Percentiles rank a stretch among this genome's conserved stretches.
phyloP scores from a whole-genome alignment of 2,113 vertebrate species.

The Poecile atricapillus region DNA sequence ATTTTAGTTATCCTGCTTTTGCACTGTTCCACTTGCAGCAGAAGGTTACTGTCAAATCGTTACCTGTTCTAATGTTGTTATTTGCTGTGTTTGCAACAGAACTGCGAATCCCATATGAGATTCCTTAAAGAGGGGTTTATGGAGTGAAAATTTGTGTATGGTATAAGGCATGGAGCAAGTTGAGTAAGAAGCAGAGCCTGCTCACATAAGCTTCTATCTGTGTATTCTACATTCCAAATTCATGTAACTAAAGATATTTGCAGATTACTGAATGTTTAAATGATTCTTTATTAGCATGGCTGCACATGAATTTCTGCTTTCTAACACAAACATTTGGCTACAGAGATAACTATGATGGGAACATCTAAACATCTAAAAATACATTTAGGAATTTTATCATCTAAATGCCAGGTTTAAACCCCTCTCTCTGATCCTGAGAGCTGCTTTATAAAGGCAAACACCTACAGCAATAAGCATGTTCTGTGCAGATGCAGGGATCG shows the following conservation, averaged over 20 bases:
- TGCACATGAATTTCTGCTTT: not conserved
- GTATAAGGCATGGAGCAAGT: not conserved
- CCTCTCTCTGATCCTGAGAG: not conserved
- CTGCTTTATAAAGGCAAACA: not conserved
- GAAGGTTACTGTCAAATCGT: not conserved
- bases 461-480: not conserved
- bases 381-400: not conserved
- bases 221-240: not conserved
- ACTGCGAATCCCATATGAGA: not conserved
- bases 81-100: not conserved
- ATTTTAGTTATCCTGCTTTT: not conserved
- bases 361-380: not conserved
- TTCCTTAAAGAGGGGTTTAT: not conserved
- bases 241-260: not conserved
- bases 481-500: not conserved
- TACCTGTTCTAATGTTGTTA: not conserved
- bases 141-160: not conserved
- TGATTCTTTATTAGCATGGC: not conserved
- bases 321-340: not conserved
- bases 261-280: not conserved
- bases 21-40: not conserved
- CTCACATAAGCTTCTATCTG: not conserved
- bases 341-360: not conserved
- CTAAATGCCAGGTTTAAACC: not conserved
- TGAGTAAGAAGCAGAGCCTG: not conserved